These are phyloP conservation scores for Poecilia wingei DNA, from an alignment of 2,797 vertebrate species.

Conservation along the genomic window DNA sequence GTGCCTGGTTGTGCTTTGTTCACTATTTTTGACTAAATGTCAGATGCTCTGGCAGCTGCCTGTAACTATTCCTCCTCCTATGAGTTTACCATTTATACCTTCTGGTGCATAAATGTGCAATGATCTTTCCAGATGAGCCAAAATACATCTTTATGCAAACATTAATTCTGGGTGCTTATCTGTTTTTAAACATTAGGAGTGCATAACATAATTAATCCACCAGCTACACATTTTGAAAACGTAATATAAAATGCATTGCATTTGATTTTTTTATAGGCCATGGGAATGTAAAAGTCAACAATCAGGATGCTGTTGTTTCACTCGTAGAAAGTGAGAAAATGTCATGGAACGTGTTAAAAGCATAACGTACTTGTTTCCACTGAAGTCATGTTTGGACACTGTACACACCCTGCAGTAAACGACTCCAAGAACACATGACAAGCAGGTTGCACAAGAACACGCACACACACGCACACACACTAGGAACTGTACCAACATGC, in stretches of 20 bases:
- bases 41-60: background rate
- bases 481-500: constrained; percentile 80
- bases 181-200: background rate
- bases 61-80: background rate
- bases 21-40: background rate
- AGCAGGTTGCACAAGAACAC: constrained; percentile 77
- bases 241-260: background rate
- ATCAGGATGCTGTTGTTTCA: background rate
- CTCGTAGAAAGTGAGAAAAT: background rate
- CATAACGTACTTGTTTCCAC: constrained; percentile 22
- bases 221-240: background rate
- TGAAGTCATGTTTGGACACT: constrained; percentile 24
- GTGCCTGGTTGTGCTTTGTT: background rate
- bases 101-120: background rate
- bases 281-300: background rate
- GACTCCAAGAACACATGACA: constrained; percentile 71
- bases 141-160: background rate
- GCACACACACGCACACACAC: constrained; percentile 20
- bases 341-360: constrained; percentile 10
- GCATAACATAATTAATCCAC: background rate
- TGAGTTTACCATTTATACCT: background rate
- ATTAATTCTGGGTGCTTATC: background rate
- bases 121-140: background rate
- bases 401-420: constrained; percentile 60
- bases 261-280: background rate